phyloP scores from a whole-genome alignment of 2,113 vertebrate species.

The Poeciliopsis prolifica region DNA sequence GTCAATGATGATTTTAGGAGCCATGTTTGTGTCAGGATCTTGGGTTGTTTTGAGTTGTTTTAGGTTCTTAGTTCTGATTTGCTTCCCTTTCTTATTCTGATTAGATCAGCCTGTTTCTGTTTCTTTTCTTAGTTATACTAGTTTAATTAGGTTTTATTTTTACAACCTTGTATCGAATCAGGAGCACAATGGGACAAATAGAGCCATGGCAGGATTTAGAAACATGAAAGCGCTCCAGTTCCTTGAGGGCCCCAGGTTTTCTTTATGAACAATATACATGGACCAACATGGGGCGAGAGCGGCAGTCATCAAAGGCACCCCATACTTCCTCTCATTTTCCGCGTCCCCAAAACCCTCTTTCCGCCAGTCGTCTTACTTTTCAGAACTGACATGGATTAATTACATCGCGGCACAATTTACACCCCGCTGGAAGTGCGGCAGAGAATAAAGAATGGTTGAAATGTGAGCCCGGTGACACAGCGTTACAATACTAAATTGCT shows the following conservation, averaged over 20 bases:
- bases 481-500: slow-evolving; percentile 71
- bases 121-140: too few species aligned
- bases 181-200: slow-evolving; percentile 60
- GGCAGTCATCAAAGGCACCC: slow-evolving; percentile 75
- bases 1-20: too few species aligned
- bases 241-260: slow-evolving; percentile 70
- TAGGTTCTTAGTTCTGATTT: slow-evolving; percentile 4
- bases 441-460: slow-evolving; percentile 75
- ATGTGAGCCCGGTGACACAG: slow-evolving; percentile 70
- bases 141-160: too few species aligned
- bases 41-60: too few species aligned
- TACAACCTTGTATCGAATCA: slow-evolving; percentile 31
- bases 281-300: slow-evolving; percentile 23
- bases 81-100: slow-evolving; percentile 28
- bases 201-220: slow-evolving; percentile 66
- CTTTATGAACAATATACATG: slow-evolving; percentile 67
- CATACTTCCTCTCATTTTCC: slow-evolving; percentile 71
- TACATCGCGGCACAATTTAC: slow-evolving; percentile 76
- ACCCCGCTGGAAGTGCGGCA: slow-evolving; percentile 70
- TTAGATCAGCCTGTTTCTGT: background rate
- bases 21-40: background rate
- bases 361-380: slow-evolving; percentile 31
- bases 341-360: slow-evolving; percentile 17
- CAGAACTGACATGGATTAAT: slow-evolving; percentile 80
- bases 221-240: slow-evolving; percentile 72